Conservation (phyloP, 2,113 vertebrate species). For the Heliornis fulica region DNA sequence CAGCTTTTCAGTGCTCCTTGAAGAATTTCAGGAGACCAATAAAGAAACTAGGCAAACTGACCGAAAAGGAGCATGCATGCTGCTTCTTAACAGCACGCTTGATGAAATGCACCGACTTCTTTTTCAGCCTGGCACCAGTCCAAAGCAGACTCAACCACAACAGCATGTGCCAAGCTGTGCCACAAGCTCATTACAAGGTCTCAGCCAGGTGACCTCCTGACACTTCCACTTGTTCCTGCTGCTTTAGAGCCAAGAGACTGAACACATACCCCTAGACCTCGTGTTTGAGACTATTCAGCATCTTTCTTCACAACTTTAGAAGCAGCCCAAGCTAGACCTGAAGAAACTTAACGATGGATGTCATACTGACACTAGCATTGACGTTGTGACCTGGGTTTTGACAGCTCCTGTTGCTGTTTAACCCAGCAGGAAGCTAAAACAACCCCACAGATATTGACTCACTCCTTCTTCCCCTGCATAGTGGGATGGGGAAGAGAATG, state of each 20-base stretch:
- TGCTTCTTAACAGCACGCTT: background rate
- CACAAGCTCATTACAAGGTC: background rate
- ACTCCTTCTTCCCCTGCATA: no score
- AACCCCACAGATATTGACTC: no score
- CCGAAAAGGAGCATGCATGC: fast-evolving
- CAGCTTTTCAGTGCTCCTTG: background rate
- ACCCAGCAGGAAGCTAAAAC: no score
- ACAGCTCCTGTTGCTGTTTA: background rate
- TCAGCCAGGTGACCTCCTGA: background rate
- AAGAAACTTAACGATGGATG: background rate
- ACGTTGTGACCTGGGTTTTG: background rate
- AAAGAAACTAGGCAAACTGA: background rate
- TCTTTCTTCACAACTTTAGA: background rate
- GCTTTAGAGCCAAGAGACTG: background rate
- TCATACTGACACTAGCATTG: background rate
- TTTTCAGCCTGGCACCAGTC: background rate
- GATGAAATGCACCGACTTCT: fast-evolving
- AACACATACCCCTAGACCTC: background rate
- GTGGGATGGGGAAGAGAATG: no score
- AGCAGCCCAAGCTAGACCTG: background rate
- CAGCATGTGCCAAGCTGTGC: background rate
- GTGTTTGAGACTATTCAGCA: background rate
- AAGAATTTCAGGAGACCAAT: background rate
- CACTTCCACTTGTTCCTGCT: background rate
- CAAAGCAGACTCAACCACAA: background rate